Percentiles rank a stretch among this genome's conserved stretches.
Conservation (phyloP, 2,113 vertebrate genomes). For the Cinclus mexicanus region DNA sequence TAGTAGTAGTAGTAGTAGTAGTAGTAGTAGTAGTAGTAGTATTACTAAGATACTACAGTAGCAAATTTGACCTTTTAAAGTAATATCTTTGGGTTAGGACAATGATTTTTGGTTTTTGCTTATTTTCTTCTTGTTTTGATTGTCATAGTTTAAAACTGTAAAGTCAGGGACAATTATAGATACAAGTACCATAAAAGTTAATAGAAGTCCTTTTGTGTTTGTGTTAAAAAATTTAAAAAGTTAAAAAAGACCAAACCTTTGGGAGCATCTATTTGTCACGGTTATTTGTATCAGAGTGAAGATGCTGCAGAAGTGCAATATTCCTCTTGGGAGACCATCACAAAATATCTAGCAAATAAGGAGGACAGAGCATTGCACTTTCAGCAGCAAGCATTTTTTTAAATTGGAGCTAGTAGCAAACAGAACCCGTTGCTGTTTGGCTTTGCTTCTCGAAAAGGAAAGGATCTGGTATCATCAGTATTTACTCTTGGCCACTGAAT, state of each 20-base stretch:
- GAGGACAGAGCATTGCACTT: neutral
- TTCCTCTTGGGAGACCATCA: neutral
- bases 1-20: neutral
- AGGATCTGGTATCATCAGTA: neutral
- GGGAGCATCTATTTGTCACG: neutral
- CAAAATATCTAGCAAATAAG: neutral
- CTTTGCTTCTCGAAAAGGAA: neutral
- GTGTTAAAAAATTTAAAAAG: accelerated
- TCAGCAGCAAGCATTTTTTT: neutral
- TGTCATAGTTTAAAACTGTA: neutral
- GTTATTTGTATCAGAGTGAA: neutral
- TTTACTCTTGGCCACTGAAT: neutral
- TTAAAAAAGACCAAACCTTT: accelerated
- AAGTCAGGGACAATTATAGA: accelerated
- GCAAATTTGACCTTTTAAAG: neutral
- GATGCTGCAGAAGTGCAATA: neutral
- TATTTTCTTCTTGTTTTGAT: neutral
- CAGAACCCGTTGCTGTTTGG: neutral
- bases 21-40: neutral
- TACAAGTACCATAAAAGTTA: accelerated
- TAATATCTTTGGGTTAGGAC: neutral
- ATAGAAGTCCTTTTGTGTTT: neutral
- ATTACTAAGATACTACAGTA: neutral
- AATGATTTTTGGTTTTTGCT: neutral
- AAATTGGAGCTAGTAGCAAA: neutral